These are phyloP conservation scores for Nycteola revayana DNA, from an alignment of 2,888 invertebrate genomes.

Conservation along the genomic window DNA sequence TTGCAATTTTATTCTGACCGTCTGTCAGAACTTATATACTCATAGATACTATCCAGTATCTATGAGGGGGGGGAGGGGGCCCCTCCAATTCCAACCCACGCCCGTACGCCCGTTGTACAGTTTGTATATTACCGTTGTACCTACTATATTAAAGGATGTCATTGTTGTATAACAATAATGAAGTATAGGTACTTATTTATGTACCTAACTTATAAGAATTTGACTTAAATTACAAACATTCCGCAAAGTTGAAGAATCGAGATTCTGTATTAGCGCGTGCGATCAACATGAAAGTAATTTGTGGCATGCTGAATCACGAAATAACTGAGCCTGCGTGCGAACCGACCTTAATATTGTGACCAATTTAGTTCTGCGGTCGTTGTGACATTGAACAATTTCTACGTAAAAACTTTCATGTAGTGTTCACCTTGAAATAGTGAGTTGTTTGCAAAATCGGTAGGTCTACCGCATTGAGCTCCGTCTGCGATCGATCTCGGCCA, in stretches of 20 bases:
- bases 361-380: slow-evolving; percentile 69
- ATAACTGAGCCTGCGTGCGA: slow-evolving; percentile 30
- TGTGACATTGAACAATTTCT: slow-evolving; percentile 68
- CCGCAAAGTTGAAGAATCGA: neutral
- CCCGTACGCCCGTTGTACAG: too few relatives aligned
- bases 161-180: too few relatives aligned
- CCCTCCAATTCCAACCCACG: too few relatives aligned
- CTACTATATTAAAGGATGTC: too few relatives aligned
- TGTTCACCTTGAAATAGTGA: slow-evolving; percentile 64
- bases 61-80: too few relatives aligned
- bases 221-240: too few relatives aligned
- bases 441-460: slow-evolving; percentile 64
- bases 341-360: slow-evolving; percentile 33
- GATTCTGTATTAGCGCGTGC: slow-evolving; percentile 2
- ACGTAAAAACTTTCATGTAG: slow-evolving; percentile 54
- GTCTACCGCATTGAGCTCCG: slow-evolving; percentile 57
- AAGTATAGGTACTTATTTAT: too few relatives aligned
- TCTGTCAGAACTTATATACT: too few relatives aligned
- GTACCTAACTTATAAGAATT: too few relatives aligned
- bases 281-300: slow-evolving; percentile 15
- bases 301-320: slow-evolving; percentile 19
- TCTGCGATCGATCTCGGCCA: slow-evolving; percentile 50
- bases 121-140: too few relatives aligned
- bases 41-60: too few relatives aligned
- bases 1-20: too few relatives aligned